These are phyloP conservation scores for Gymnothorax javanicus DNA, from an alignment of 2,797 vertebrate species.

Conservation along the genomic window DNA sequence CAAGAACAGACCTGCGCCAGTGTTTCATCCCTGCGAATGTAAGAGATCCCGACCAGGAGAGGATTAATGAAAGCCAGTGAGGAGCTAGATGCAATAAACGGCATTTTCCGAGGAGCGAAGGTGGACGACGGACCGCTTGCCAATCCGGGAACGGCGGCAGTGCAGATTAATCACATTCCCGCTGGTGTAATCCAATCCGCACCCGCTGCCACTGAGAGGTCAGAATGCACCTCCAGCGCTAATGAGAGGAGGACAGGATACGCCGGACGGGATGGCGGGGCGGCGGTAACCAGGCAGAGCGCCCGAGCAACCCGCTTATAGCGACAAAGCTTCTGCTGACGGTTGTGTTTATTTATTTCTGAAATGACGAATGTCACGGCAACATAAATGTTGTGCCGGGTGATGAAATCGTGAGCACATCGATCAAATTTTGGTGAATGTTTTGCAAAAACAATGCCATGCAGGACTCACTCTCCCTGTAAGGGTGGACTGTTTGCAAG, in stretches of 20 bases:
- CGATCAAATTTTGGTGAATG: neutral
- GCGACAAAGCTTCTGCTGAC: neutral
- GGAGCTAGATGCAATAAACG: neutral
- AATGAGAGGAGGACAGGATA: neutral
- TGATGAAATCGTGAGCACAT: neutral
- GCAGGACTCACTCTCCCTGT: neutral
- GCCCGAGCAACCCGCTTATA: neutral
- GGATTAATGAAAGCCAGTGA: neutral
- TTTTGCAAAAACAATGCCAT: too few relatives aligned
- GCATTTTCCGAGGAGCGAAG: neutral
- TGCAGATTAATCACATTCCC: constrained; percentile 9
- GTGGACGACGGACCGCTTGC: neutral
- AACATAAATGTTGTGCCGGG: neutral
- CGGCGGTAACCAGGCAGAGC: neutral
- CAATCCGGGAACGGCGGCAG: neutral
- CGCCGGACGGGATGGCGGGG: neutral
- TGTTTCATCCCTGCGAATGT: neutral
- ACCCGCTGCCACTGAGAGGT: neutral
- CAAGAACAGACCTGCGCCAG: neutral
- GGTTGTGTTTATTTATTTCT: neutral
- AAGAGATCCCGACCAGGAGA: neutral
- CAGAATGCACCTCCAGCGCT: neutral
- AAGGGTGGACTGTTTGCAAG: neutral
- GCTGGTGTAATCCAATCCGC: constrained; percentile 2
- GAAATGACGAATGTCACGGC: neutral